phyloP scores from a whole-genome alignment of 2,113 vertebrate species.

The Lichenostomus cassidix region DNA sequence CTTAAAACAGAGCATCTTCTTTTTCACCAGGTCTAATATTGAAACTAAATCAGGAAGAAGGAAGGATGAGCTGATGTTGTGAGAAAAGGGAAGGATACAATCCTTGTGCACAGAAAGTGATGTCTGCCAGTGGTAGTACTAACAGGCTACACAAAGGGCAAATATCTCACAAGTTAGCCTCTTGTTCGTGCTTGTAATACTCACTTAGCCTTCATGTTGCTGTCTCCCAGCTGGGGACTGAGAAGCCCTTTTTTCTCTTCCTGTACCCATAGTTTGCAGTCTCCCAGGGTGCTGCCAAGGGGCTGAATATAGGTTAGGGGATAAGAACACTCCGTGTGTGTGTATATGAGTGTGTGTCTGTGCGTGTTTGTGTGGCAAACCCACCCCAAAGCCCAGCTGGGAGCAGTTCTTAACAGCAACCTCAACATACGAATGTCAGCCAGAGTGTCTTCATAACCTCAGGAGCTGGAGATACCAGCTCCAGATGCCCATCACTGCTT shows the following conservation, averaged over 20 bases:
- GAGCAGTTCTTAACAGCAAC: neutral
- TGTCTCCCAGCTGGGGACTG: neutral
- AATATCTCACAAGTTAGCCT: neutral
- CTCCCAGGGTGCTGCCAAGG: neutral
- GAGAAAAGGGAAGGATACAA: neutral
- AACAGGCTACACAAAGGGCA: neutral
- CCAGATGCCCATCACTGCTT: neutral
- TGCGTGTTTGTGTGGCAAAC: neutral
- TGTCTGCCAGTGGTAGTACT: neutral
- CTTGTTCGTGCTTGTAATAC: neutral
- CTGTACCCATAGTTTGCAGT: neutral
- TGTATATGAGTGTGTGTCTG: neutral
- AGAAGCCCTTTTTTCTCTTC: neutral
- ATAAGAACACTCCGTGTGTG: neutral
- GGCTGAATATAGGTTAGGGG: neutral
- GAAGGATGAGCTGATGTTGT: neutral
- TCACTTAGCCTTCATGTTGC: neutral
- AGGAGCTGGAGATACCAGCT: neutral
- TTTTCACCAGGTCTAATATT: neutral
- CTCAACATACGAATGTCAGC: neutral
- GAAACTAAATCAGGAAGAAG: constrained; percentile 10
- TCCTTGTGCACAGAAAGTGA: neutral
- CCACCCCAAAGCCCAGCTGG: neutral
- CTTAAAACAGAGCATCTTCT: neutral
- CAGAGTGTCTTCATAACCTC: neutral